Evolutionary conservation across 2,113 vertebrate species (phyloP), one percentile per base, ranked within the genome.

Genomic region (Engystomops pustulosus): DNA sequence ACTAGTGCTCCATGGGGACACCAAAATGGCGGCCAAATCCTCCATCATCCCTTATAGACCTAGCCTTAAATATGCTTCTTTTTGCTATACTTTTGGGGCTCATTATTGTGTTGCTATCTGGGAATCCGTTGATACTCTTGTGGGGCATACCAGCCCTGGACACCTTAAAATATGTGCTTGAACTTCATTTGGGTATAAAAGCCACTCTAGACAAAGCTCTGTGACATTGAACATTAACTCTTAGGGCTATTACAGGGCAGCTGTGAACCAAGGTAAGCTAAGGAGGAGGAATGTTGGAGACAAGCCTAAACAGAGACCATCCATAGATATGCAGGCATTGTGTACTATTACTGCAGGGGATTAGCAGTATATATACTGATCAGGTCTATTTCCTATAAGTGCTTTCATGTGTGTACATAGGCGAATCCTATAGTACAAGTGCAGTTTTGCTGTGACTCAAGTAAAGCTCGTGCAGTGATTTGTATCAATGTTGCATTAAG

Each of bases 301-400:
- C 83, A 79, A 85, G 83, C 83, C 83, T 53, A 85, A 85, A 85
- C 83, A 79, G 9, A 68, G 25, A 58, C 47, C 75, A 49, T 58
- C 62, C 25, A 69, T 25, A 53, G 20, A 32, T n/a, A 45, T 23
- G n/a, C 34, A 36, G 60, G 8, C 34, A 62, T 17, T 3, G 58
- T 41, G 34, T 70, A 14, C 47, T 69, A 4, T 45, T 12, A 60
- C 74, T 85, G 44, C 60, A 85, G 83, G 83, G 75, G 34, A 55
- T 79, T 58, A 77, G n/a, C n/a, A 20, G 58, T 18, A 67, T 3
- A 32, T 20, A 45, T 38, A 76, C 36, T 34, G 20, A 75, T 45
- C 38, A 83, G 11, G 9, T 23, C 55, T 45, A 58, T 34, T 27
- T 78, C 45, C 60, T 36, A 67, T 38, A 45, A 44, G 27, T 49